Percentiles rank a stretch among this genome's conserved stretches.
Conservation (phyloP, 2,113 vertebrate genomes). For the Fregetta grallaria region DNA sequence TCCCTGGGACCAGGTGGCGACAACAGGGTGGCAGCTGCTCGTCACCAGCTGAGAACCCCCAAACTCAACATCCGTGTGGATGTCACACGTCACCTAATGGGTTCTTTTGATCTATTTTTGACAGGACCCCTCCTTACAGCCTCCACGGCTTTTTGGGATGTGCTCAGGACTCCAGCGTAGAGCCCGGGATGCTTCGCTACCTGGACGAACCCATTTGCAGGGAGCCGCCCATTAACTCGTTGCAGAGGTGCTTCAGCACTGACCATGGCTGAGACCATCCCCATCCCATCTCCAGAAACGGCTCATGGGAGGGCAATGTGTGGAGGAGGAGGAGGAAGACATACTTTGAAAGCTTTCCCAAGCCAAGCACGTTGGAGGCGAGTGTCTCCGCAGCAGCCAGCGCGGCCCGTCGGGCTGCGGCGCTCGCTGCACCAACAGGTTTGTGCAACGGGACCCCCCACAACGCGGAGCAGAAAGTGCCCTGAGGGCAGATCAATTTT, state of each 20-base stretch:
- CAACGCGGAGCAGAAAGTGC: neutral
- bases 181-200: neutral
- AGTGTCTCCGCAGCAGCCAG: neutral
- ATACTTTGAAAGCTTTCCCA: neutral
- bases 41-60: neutral
- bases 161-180: accelerated
- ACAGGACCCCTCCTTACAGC: neutral
- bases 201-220: neutral
- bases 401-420: accelerated
- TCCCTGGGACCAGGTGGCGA: neutral
- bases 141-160: neutral
- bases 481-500: conserved; percentile 21
- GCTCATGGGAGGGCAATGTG: neutral
- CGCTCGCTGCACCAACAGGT: neutral
- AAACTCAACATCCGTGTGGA: neutral
- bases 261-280: too few species aligned
- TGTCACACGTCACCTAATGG: too few species aligned
- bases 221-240: neutral
- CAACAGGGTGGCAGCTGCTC: neutral
- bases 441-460: conserved; percentile 26
- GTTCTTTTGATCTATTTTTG: neutral
- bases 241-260: neutral
- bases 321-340: neutral
- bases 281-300: neutral
- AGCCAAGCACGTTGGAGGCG: accelerated